phyloP scores from a whole-genome alignment of 64 coral and sea anemone species.

The Dendronephthya gigantea region DNA sequence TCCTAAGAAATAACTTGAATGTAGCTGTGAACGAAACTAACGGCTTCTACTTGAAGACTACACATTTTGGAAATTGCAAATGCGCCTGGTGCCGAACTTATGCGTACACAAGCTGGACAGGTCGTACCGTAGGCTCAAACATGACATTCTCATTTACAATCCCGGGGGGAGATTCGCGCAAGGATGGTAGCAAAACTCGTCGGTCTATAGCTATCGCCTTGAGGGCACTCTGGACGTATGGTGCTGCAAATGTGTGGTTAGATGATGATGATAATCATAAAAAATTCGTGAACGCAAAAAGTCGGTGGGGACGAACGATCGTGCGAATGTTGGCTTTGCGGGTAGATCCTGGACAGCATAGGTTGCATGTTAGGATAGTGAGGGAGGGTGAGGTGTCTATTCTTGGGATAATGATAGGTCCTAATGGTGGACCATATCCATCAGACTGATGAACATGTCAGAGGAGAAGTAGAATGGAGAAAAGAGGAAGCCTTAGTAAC shows the following conservation, averaged over 20 bases:
- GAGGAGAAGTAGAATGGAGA: too few species aligned
- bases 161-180: background rate
- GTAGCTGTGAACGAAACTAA: slow-evolving; percentile 20
- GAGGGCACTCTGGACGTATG: slow-evolving; percentile 29
- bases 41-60: slow-evolving; percentile 19
- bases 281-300: slow-evolving; percentile 23
- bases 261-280: slow-evolving; percentile 32
- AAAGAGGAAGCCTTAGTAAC: too few species aligned
- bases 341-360: slow-evolving; percentile 40
- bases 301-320: slow-evolving; percentile 32
- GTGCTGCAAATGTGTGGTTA: slow-evolving; percentile 33
- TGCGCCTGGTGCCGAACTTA: slow-evolving; percentile 28
- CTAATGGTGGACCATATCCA: slow-evolving; percentile 34
- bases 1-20: slow-evolving; percentile 3
- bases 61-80: background rate
- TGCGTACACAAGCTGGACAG: slow-evolving; percentile 45
- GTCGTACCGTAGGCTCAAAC: background rate
- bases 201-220: slow-evolving; percentile 38
- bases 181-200: background rate
- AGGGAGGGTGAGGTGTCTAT: slow-evolving; percentile 33
- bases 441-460: too few species aligned
- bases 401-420: slow-evolving; percentile 52
- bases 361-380: slow-evolving; percentile 35
- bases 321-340: slow-evolving; percentile 27
- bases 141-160: slow-evolving; percentile 38